Evolutionary conservation across 2,113 vertebrate species (phyloP).

Genomic region (Silurus asotus): DNA sequence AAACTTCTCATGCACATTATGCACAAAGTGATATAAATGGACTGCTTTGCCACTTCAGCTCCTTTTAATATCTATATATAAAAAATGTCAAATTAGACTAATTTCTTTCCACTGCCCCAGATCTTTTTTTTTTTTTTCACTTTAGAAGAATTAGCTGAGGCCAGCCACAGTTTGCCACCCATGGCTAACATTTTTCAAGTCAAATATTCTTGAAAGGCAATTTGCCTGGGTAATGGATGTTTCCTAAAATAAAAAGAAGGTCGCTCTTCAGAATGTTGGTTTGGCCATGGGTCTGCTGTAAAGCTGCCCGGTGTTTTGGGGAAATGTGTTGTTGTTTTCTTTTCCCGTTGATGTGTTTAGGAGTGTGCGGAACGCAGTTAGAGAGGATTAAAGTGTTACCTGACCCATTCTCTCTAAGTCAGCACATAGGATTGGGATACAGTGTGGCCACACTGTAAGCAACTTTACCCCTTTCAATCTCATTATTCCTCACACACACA

Average conservation of each 20-base stretch:
- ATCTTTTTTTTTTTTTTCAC: neutral
- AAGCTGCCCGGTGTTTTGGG: constrained; percentile 55
- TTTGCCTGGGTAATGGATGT: constrained; percentile 71
- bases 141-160: neutral
- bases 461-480: constrained; percentile 25
- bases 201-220: constrained; percentile 65
- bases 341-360: constrained; percentile 53
- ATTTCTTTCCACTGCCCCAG: constrained; percentile 11
- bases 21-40: constrained; percentile 36
- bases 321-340: constrained; percentile 47
- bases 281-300: constrained; percentile 64
- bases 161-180: constrained; percentile 33
- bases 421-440: constrained; percentile 50
- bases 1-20: constrained; percentile 20
- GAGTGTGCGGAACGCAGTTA: constrained; percentile 62
- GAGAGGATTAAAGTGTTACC: constrained; percentile 58
- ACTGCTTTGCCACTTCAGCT: constrained; percentile 39
- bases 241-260: constrained; percentile 72
- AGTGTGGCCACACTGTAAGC: constrained; percentile 1
- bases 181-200: constrained; percentile 53
- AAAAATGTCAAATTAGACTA: constrained; percentile 39
- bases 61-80: constrained; percentile 47
- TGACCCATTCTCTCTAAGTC: constrained; percentile 44
- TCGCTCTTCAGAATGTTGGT: constrained; percentile 60
- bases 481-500: constrained; percentile 29